Percentiles rank a stretch among this genome's conserved stretches.
phyloP scores from a whole-genome alignment of 2,113 vertebrate genomes.

The Melanocharis versteri region DNA sequence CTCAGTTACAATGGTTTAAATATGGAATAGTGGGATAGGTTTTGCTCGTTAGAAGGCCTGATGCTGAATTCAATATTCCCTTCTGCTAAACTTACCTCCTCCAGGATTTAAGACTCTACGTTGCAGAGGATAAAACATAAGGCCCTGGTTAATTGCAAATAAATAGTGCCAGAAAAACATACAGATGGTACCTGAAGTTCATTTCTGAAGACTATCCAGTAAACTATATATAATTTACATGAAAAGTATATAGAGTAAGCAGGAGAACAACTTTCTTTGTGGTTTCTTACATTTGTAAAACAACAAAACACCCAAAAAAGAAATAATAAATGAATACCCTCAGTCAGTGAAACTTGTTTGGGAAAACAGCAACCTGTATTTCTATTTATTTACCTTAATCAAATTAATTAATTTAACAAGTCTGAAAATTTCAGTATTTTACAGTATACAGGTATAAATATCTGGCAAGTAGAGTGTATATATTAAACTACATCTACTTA shows the following conservation, averaged over 20 bases:
- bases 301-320: neutral
- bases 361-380: neutral
- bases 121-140: conserved; percentile 68
- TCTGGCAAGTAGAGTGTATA: conserved; percentile 4
- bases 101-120: conserved; percentile 45
- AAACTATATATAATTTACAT: conserved; percentile 43
- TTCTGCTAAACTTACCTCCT: conserved; percentile 62
- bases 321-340: neutral
- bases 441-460: conserved; percentile 35
- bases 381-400: conserved; percentile 27
- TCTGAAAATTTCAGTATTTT: neutral
- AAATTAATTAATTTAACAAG: conserved; percentile 43
- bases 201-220: conserved; percentile 32
- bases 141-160: conserved; percentile 72
- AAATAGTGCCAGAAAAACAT: conserved; percentile 65
- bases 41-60: conserved; percentile 50
- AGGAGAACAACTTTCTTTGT: conserved; percentile 5
- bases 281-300: neutral
- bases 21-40: neutral
- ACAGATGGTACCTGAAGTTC: conserved; percentile 72
- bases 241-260: neutral
- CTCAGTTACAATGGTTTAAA: conserved; percentile 23
- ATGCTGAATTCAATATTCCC: conserved; percentile 52
- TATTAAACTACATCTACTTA: neutral
- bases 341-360: neutral